Conservation (phyloP, 1,140 invertebrate species). For the Physella acuta region DNA sequence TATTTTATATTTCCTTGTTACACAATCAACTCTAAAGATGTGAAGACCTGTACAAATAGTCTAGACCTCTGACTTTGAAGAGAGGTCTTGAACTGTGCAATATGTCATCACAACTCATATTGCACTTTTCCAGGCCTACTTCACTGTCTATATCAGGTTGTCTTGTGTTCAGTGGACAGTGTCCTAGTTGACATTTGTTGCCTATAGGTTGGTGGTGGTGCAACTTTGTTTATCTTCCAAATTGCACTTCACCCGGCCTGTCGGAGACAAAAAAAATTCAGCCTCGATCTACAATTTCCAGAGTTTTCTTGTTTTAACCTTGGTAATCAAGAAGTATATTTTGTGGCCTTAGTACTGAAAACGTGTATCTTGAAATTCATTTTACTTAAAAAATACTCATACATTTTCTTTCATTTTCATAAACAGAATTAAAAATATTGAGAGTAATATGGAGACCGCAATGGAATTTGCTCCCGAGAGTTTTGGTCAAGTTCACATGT, state of each 20-base stretch:
- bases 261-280: no score
- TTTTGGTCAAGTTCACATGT: conserved; percentile 95
- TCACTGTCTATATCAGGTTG: no score
- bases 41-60: no score
- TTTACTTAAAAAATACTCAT: background rate
- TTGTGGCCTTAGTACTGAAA: no score
- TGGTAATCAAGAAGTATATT: no score
- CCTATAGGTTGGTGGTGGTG: conserved; percentile 21
- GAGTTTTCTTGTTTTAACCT: background rate
- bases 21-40: no score
- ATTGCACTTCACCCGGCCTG: conserved; percentile 32
- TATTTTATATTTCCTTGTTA: no score
- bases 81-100: conserved; percentile 10
- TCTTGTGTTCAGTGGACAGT: no score
- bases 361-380: no score
- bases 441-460: conserved; percentile 97
- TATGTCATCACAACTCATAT: conserved; percentile 6
- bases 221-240: conserved; percentile 25
- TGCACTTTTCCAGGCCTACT: conserved; percentile 22
- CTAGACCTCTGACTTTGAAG: background rate
- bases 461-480: conserved; percentile 98
- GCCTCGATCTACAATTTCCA: no score
- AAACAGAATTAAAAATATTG: conserved; percentile 83
- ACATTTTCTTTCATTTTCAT: background rate
- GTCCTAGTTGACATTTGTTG: background rate